Evolutionary conservation across 1,140 invertebrate genomes (phyloP).

Genomic region (Papilio glaucus): DNA sequence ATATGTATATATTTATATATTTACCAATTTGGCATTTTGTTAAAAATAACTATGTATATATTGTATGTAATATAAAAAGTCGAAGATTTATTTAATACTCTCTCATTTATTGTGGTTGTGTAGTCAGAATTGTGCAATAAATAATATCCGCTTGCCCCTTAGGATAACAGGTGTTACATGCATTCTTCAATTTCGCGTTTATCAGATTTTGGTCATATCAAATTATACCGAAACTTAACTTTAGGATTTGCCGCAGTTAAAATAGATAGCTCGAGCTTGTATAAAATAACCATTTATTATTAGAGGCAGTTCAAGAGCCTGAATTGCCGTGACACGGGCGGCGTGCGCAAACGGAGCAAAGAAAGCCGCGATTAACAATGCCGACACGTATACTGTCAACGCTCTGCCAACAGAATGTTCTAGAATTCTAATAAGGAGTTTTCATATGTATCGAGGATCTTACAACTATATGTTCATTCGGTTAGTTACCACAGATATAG

Average conservation of each 20-base stretch:
- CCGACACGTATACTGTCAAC: constrained; percentile 40
- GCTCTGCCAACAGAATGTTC: constrained; percentile 44
- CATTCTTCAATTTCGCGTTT: no score
- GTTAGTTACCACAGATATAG: background rate
- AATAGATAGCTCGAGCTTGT: background rate
- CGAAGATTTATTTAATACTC: background rate
- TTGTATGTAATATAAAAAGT: background rate
- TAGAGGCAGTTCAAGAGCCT: constrained; percentile 13
- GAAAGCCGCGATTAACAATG: constrained; percentile 43
- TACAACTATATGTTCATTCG: background rate
- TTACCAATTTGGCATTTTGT: background rate
- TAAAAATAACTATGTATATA: background rate
- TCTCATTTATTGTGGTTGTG: background rate
- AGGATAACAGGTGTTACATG: no score
- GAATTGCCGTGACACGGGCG: background rate
- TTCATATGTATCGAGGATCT: constrained; percentile 9
- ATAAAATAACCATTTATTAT: constrained; percentile 30
- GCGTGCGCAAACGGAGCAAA: constrained; percentile 26
- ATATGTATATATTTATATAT: no score
- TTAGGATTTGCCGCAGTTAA: background rate
- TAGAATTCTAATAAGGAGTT: constrained; percentile 39
- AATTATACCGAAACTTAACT: background rate
- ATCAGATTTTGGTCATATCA: background rate
- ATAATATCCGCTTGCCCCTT: background rate
- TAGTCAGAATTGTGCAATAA: background rate